Conservation (phyloP, 2,888 invertebrate genomes). For the Thecocarcelia acutangulata region DNA sequence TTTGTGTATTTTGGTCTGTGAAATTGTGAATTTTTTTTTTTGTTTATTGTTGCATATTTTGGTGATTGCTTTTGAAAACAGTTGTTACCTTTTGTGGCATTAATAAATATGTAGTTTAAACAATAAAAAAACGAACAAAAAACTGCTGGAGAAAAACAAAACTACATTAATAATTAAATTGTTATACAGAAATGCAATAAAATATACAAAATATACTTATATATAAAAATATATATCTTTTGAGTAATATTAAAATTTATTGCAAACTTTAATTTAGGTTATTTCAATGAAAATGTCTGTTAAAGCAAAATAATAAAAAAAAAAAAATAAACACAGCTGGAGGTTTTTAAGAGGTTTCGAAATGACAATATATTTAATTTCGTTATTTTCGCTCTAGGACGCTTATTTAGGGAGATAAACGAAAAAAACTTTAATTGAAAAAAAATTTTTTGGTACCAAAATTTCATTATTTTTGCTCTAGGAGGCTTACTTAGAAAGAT, state of each 20-base stretch:
- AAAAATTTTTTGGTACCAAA: no score
- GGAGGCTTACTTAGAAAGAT: no score
- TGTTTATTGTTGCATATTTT: conserved; percentile 54
- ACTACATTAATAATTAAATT: conserved; percentile 50
- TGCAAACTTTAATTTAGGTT: neutral
- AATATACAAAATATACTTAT: conserved; percentile 9
- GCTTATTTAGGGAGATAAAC: no score
- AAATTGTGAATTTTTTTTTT: neutral
- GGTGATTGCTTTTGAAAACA: conserved; percentile 60
- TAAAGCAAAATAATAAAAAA: no score
- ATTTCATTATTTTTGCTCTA: no score
- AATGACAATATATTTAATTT: no score
- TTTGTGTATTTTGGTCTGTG: conserved; percentile 27
- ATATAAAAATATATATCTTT: no score
- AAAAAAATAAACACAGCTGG: no score
- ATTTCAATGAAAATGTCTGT: no score
- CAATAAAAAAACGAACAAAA: conserved; percentile 1
- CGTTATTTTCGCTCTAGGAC: no score
- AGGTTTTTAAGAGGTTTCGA: no score
- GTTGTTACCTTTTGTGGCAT: conserved; percentile 64
- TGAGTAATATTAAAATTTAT: neutral
- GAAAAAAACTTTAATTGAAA: no score
- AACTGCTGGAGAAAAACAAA: neutral
- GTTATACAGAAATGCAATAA: conserved; percentile 38
- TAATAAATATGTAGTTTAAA: conserved; percentile 43